These are phyloP conservation scores for Thereva unica DNA, from an alignment of 2,888 invertebrate genomes.

Conservation along the genomic window DNA sequence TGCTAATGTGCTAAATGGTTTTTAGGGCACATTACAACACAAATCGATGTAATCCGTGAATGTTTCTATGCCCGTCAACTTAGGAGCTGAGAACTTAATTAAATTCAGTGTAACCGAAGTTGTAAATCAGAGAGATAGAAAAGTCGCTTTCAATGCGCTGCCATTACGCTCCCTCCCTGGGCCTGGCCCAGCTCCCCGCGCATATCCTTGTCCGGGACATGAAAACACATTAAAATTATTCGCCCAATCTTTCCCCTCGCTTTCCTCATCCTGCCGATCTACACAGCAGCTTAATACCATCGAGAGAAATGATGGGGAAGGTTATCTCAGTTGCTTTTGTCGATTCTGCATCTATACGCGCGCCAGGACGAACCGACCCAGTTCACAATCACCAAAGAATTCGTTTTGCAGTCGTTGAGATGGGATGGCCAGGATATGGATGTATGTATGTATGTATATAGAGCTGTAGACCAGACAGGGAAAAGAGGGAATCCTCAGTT, in stretches of 20 bases:
- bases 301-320: background rate
- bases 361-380: background rate
- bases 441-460: too few relatives aligned
- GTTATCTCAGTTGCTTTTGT: background rate
- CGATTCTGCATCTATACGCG: slow-evolving; percentile 4
- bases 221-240: slow-evolving; percentile 22
- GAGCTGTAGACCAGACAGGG: background rate
- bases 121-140: slow-evolving; percentile 14
- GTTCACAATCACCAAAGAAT: background rate
- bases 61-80: too few relatives aligned
- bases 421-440: background rate
- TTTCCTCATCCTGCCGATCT: slow-evolving; percentile 1
- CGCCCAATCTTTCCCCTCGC: slow-evolving; percentile 6
- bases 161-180: background rate
- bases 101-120: slow-evolving; percentile 23
- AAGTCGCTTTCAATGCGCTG: slow-evolving; percentile 13
- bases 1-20: too few relatives aligned
- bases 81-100: slow-evolving; percentile 17
- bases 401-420: slow-evolving; percentile 2
- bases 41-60: too few relatives aligned
- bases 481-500: background rate
- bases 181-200: too few relatives aligned
- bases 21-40: too few relatives aligned
- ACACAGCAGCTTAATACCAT: slow-evolving; percentile 5
- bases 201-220: background rate